Evolutionary conservation across 2,797 vertebrate species (phyloP).

Genomic region (Smutsia gigantea): DNA sequence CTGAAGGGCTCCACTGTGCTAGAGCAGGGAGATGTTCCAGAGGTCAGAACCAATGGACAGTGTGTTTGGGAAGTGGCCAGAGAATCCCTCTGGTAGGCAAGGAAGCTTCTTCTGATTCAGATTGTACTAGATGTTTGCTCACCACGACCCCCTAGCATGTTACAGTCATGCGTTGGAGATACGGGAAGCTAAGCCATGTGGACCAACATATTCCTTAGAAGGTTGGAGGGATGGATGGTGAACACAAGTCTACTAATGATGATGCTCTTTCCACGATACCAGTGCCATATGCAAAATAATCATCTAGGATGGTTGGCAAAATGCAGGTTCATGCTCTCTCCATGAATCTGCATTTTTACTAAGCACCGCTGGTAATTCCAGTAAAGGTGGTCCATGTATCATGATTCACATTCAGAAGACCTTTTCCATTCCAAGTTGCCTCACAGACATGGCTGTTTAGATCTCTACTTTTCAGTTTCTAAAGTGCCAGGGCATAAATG

Average conservation of each 20-base stretch:
- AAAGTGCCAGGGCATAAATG: background rate
- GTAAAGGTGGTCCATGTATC: background rate
- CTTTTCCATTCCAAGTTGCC: background rate
- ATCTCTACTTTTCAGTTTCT: background rate
- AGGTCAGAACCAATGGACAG: background rate
- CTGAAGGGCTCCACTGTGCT: background rate
- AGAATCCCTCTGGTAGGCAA: background rate
- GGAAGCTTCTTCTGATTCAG: background rate
- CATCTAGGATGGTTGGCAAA: background rate
- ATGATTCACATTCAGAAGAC: background rate
- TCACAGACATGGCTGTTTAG: background rate
- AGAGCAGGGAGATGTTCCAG: background rate
- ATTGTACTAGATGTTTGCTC: background rate
- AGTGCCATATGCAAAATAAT: background rate
- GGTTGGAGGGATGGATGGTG: background rate
- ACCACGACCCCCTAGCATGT: background rate
- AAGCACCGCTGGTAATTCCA: background rate
- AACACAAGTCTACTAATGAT: background rate
- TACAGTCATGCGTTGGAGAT: background rate
- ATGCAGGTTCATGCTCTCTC: background rate
- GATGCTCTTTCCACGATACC: background rate
- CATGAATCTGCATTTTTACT: background rate
- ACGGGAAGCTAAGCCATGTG: background rate
- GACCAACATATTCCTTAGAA: background rate
- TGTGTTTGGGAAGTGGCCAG: background rate